Base-by-base conservation (phyloP, 1,140 invertebrate genomes). In the Pomacea maculata region DNA sequence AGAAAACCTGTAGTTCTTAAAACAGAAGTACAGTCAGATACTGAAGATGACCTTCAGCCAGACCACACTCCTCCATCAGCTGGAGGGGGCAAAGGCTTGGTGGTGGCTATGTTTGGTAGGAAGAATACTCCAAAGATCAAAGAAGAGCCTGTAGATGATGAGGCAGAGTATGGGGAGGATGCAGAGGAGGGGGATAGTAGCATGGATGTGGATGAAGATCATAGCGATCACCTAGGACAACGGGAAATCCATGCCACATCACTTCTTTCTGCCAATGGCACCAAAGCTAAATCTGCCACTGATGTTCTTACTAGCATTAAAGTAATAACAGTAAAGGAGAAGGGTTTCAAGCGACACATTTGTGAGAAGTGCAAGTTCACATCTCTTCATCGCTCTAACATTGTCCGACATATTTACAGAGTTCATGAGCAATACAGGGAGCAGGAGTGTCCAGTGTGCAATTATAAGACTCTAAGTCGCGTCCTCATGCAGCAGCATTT, bases 331-430 rank as follows among this genome's bases (percentile, higher is more conserved):
- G 55, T 80, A 25, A 77, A 78, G 52, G 82, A 85, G 29, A 80
- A 79, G 9, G 70, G 68, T 17, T 65, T 82, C 57, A 83, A 81
- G 74, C 80, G 82, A 29, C 83, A 82, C 72, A 80, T 79, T 15
- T 85, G 84, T 77, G 84, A 85, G 71, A 80, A 75, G 45, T 85
- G 84, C 72, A 82, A 79, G 57, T 85, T 85, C 65, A 85, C 84
- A 61, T 85, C 84, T 29, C 68, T 85, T 9, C 84, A 85, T 63
- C 78, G 84, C 6, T 83, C 84, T 34, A 85, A 85, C 61, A 72
- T 85, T 21, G 80, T 83, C 21, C 73, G 84, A 3, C 84, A 85
- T 65, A 81, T 85, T 54, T 83, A 83, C 57, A 80, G 82, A 15
- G 78, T 85, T 57, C 84, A 85, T 57, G 84, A 85, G 80, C 83